phyloP scores from a whole-genome alignment of 2,888 invertebrate species.

The Arge pagana region DNA sequence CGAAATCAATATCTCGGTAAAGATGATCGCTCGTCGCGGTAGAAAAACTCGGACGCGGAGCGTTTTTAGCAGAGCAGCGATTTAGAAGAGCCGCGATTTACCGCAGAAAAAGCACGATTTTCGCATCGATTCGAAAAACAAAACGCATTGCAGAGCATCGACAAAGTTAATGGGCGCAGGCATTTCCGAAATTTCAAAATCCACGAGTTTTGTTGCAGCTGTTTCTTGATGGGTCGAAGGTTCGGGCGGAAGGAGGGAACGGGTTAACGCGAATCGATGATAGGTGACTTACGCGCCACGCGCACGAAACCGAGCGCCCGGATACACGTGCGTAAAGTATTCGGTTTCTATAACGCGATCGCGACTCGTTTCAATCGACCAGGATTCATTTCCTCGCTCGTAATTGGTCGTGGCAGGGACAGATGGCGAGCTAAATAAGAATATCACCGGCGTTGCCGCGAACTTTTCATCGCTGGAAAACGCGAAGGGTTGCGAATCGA shows the following conservation, averaged over 20 bases:
- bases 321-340: slow-evolving; percentile 15
- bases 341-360: slow-evolving; percentile 15
- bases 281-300: no score
- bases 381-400: slow-evolving; percentile 11
- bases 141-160: no score
- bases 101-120: no score
- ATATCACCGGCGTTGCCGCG: slow-evolving; percentile 1
- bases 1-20: no score
- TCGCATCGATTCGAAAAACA: no score
- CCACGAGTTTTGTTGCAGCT: neutral
- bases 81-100: no score
- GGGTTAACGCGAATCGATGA: no score
- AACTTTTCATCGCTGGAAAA: neutral
- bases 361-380: slow-evolving; percentile 12
- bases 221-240: neutral
- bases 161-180: neutral
- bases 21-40: no score
- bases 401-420: slow-evolving; percentile 18
- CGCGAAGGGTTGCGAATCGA: slow-evolving; percentile 23
- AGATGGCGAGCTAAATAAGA: slow-evolving; percentile 17
- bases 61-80: no score
- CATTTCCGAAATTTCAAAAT: neutral
- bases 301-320: no score
- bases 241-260: neutral
- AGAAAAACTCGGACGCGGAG: no score